These are phyloP conservation scores for Agriopis aurantiaria DNA, from an alignment of 2,888 invertebrate species.

Conservation along the genomic window DNA sequence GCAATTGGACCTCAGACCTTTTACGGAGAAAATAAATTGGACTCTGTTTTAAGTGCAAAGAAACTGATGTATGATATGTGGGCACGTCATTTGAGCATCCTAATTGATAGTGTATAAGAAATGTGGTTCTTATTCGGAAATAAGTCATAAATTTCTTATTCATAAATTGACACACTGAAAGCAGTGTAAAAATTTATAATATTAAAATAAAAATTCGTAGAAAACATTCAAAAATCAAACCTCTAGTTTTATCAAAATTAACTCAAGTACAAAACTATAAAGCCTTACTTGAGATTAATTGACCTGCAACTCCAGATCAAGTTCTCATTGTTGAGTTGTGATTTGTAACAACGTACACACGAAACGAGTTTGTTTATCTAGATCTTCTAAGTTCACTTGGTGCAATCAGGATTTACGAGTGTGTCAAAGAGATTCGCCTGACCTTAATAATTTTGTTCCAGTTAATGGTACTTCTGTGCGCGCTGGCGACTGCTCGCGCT, in stretches of 20 bases:
- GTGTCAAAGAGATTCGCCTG: slow-evolving; percentile 27
- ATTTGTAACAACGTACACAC: slow-evolving; percentile 27
- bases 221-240: background rate
- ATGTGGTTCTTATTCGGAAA: background rate
- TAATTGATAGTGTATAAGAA: slow-evolving; percentile 1
- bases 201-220: background rate
- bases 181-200: background rate
- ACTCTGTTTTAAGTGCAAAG: slow-evolving; percentile 12
- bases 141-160: background rate
- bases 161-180: background rate
- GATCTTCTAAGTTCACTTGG: slow-evolving; percentile 31
- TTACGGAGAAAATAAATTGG: slow-evolving; percentile 17
- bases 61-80: slow-evolving; percentile 2
- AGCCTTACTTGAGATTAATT: slow-evolving; percentile 9
- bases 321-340: slow-evolving; percentile 24
- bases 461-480: slow-evolving; percentile 85
- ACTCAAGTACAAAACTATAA: background rate
- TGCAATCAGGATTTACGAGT: slow-evolving; percentile 28
- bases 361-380: slow-evolving; percentile 34
- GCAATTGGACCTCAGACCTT: slow-evolving; percentile 28
- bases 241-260: background rate
- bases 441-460: slow-evolving; percentile 54
- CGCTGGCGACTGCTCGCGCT: slow-evolving; percentile 85
- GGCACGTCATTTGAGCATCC: background rate
- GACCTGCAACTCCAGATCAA: slow-evolving; percentile 17